Evolutionary conservation across 2,797 vertebrate genomes (phyloP).

Genomic region (Melanotaenia boesemani): DNA sequence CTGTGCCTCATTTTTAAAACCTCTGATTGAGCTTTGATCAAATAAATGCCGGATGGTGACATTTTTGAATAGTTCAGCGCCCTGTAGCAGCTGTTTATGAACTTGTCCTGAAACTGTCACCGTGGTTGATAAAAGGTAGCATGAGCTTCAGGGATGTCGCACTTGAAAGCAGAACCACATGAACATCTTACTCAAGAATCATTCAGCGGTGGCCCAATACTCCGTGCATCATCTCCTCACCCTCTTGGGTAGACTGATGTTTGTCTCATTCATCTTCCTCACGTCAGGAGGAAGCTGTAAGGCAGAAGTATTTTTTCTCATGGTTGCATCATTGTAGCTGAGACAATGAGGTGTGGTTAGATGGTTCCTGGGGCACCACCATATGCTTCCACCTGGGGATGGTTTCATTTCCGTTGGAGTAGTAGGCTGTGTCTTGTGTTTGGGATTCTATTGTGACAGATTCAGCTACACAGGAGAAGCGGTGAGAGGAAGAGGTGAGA

Average conservation of each 20-base stretch:
- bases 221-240: neutral
- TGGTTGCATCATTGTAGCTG: slow-evolving; percentile 48
- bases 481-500: neutral
- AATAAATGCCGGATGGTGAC: slow-evolving; percentile 56
- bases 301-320: slow-evolving; percentile 26
- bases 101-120: slow-evolving; percentile 72
- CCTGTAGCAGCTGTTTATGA: slow-evolving; percentile 64
- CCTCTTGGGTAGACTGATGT: slow-evolving; percentile 16
- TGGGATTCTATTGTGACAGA: neutral
- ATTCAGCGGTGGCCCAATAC: slow-evolving; percentile 16
- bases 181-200: slow-evolving; percentile 23
- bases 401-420: neutral
- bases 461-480: slow-evolving; percentile 4
- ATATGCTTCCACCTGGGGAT: slow-evolving; percentile 8
- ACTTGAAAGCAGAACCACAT: slow-evolving; percentile 34
- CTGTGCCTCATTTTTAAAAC: slow-evolving; percentile 21
- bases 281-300: slow-evolving; percentile 12
- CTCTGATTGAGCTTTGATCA: slow-evolving; percentile 65
- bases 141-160: slow-evolving; percentile 31
- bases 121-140: slow-evolving; percentile 51
- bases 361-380: slow-evolving; percentile 17
- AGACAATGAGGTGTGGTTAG: slow-evolving; percentile 18
- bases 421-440: neutral
- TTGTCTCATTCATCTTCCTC: slow-evolving; percentile 21
- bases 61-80: slow-evolving; percentile 57